Base-by-base conservation (phyloP, 2,113 vertebrate genomes). In the Otis tarda region DNA sequence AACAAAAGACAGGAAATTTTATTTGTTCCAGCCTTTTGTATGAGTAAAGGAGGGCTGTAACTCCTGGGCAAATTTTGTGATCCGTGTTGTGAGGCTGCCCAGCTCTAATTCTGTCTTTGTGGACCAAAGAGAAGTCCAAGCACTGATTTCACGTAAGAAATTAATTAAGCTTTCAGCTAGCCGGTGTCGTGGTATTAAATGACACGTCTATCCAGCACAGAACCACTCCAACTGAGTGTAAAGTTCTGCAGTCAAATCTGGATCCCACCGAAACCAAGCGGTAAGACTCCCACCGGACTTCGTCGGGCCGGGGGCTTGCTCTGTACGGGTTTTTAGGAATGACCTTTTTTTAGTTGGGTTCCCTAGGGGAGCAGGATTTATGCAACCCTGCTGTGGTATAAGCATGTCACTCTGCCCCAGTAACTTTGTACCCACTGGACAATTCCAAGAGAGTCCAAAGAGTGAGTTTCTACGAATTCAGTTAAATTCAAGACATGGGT, bases 1-100 rank as follows among this genome's bases (percentile, higher is more conserved):
- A 90, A 91, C 33, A 82, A 75, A 91, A 77, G 78, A 55, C 9
- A 86, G 47, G 85, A 91, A 79, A 92, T 88, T 81, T 91, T 55
- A 87, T 81, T 93, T 95, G 31, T 90, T 95, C 31, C 50, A 91
- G 59, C 9, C 8, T 89, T 90, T 78, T 87, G n/a, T 52, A 13
- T 55, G 30, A 79, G n/a, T 82, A 91, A 83, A 91, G 15, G 24
- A 93, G 39, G 20, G 22, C 75, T 70, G 12, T 90, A 85, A 94
- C 53, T 96, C 76, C 47, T 16, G 12, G 12, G 14, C 41, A 94
- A 94, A 43, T 43, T 43, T 33, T 39, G 8, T 41, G 24, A 22
- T 41, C 24, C 17, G 5, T 17, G 22, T 9, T 65, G 33, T 31
- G 23, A 91, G 43, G 10, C 7, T 63, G 23, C 14, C 9, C 11